Base-by-base conservation (phyloP, 2,113 vertebrate species). In the Polypterus bichir region DNA sequence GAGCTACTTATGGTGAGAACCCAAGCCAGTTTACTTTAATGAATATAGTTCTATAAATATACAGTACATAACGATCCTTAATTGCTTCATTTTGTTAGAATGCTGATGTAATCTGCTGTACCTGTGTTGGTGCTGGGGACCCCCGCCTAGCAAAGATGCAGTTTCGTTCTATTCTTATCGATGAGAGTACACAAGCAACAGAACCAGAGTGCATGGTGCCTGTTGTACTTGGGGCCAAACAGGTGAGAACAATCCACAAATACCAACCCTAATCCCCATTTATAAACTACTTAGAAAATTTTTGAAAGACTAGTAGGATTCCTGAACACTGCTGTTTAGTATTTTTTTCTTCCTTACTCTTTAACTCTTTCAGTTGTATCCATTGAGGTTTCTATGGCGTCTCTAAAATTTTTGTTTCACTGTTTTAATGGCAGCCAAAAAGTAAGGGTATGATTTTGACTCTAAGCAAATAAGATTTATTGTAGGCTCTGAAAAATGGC, bases 121-220 rank as follows among this genome's bases (percentile, higher is more conserved):
- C 96, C 0, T 99, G 96, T 6, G 96, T 99, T 47, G 96, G 96
- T 0, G 95, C 96, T 0, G 96, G 96, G 0, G 96, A 99, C 27
- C 96, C 96, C 0, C 79, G 96, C 1, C 81, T 99, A 7, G 95
- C 96, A 53, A 99, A 97, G 73, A 99, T 99, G 96, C 96, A 99
- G 73, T 99, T 98, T 72, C 93, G 96, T 47, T 99, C 96, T 76
- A 98, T 99, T 68, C 77, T 99, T 48, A 99, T 99, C 0, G 96
- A 98, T 3, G 95, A 99, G 62, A 99, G 95, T 81, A 98, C 96
- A 0, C 95, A 98, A 79, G 96, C 96, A 66, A 99, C 96, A 0
- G 96, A 99, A 71, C 96, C 96, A 0, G 96, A 98, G 75, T 99
- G 96, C 69, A 98, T 98, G 94, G 96, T 98, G 53, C 94, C 96